These are phyloP conservation scores for Apostichopus californicus DNA, from an alignment of 35 echinoderm and acorn worm genomes.

Conservation along the genomic window DNA sequence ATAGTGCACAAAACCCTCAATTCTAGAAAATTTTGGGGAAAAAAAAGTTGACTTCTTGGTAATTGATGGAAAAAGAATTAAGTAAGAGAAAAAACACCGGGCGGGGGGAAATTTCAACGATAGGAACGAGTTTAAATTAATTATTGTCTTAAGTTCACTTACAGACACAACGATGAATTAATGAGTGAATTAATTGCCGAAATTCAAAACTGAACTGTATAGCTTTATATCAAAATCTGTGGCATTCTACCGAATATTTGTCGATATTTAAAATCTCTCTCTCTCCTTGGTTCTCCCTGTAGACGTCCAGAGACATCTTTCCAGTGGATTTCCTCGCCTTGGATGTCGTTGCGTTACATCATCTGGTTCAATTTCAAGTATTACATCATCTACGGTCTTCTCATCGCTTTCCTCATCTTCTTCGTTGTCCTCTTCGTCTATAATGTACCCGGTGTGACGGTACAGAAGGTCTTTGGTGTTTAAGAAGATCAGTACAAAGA, in stretches of 20 bases:
- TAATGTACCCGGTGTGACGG: slow-evolving; percentile 47
- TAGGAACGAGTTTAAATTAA: too few species aligned
- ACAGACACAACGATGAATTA: too few species aligned
- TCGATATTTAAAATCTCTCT: not conserved
- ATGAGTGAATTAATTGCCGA: too few species aligned
- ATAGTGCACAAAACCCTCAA: too few species aligned
- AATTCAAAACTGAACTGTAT: too few species aligned
- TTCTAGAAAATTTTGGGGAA: too few species aligned
- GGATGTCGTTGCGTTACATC: slow-evolving; percentile 87
- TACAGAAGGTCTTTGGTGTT: slow-evolving; percentile 62
- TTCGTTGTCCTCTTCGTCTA: slow-evolving; percentile 64
- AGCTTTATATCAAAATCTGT: too few species aligned
- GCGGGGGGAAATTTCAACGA: too few species aligned
- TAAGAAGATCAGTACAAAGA: not conserved
- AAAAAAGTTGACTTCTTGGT: too few species aligned
- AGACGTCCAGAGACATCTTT: slow-evolving; percentile 92
- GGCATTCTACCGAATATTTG: not conserved
- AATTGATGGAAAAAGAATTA: too few species aligned
- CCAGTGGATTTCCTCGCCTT: slow-evolving; percentile 85
- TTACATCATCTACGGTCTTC: slow-evolving; percentile 71
- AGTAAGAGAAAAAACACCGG: too few species aligned
- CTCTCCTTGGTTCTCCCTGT: slow-evolving; percentile 10
- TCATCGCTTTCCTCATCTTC: slow-evolving; percentile 67
- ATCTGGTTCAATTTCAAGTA: slow-evolving; percentile 87
- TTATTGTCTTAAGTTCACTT: too few species aligned